Conservation (phyloP, 2,888 invertebrate species). For the Melinaea marsaeus region DNA sequence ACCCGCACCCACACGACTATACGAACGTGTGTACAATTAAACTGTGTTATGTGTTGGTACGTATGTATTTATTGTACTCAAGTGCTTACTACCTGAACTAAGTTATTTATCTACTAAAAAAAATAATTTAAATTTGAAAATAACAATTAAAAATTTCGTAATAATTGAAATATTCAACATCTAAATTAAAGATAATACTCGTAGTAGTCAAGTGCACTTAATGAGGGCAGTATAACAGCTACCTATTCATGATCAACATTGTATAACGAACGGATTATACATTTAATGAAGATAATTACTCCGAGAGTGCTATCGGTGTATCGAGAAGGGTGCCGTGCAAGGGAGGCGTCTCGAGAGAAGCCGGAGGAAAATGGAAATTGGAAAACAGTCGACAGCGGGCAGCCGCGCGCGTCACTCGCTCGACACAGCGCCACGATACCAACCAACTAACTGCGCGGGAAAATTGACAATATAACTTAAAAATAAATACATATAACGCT, state of each 20-base stretch:
- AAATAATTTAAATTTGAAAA: too few species aligned
- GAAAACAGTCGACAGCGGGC: conserved; percentile 57
- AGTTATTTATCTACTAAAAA: too few species aligned
- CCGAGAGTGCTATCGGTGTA: neutral
- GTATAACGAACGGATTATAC: neutral
- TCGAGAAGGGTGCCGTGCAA: neutral
- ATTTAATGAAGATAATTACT: neutral
- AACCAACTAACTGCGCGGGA: conserved; percentile 38
- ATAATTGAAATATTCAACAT: too few species aligned
- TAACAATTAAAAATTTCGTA: too few species aligned
- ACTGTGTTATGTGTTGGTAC: too few species aligned
- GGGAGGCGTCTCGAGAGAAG: neutral
- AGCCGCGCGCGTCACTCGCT: conserved; percentile 55
- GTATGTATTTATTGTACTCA: too few species aligned
- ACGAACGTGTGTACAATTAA: too few species aligned
- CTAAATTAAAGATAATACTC: too few species aligned
- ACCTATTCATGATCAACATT: neutral
- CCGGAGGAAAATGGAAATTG: conserved; percentile 58
- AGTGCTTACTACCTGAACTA: too few species aligned
- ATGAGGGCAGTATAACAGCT: too few species aligned
- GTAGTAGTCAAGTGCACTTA: too few species aligned
- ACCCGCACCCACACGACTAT: neutral
- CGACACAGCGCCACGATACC: conserved; percentile 25
- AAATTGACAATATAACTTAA: conserved; percentile 35
- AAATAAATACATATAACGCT: neutral